Evolutionary conservation across 2,888 invertebrate species (phyloP), one percentile per base, ranked within the genome.

Genomic region (Bugula neritina): DNA sequence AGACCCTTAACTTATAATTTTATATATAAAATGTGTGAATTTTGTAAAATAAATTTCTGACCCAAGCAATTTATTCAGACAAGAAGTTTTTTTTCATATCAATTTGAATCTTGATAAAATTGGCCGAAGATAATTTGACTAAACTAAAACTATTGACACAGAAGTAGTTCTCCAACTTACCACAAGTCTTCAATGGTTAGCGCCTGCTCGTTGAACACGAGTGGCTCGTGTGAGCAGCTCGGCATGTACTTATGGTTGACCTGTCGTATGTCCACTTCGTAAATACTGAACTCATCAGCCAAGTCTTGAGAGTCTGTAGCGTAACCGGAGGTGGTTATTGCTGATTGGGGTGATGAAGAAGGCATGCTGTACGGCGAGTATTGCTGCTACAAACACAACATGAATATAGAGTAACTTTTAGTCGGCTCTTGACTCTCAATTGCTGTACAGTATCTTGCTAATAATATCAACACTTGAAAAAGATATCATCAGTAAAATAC

Each of bases 161-260:
- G n/a, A n/a, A n/a, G n/a, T n/a, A n/a, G n/a, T n/a, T 43, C 43
- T 43, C 5, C 5, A 34, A 29, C 70, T 70, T 29, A 70, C 70
- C 70, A 43, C 10, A 70, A 5, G 23, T 70, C 70, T 27, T 70
- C 70, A 13, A 70, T 29, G 2, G 52, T 54, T 2, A 3, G 25
- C 2, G 70, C 70, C 25, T 70, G 52, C 29, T 70, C 70, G 52
- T 70, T 43, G 70, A 43, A 70, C 3, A 31, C 43, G 5, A 70
- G 35, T 10, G 70, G 70, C 29, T 70, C 70, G 29, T 63, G 63
- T 29, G 63, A 63, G 31, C 63, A 63, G 34, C 63, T 63, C 10
- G 63, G 63, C 63, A 63, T 63, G 63, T 63, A 63, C 31, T 63
- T 63, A n/a, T 63, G 63, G 31, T 63, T 63, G 63, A 63, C 63